phyloP scores from a whole-genome alignment of 1,140 invertebrate genomes.

The Oryctes rhinoceros region DNA sequence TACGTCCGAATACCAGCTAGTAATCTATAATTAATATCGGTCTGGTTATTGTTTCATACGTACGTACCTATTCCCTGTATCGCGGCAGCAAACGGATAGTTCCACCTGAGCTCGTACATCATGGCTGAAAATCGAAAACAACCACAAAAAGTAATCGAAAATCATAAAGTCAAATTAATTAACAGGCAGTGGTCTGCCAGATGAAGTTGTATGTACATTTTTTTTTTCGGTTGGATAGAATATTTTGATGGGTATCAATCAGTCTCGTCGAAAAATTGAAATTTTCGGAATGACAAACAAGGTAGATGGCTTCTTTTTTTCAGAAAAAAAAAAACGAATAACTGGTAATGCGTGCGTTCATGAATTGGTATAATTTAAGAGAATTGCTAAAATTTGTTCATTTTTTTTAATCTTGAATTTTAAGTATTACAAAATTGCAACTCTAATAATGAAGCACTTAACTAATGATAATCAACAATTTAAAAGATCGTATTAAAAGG shows the following conservation, averaged over 20 bases:
- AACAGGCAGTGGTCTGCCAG: not conserved
- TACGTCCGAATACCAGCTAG: not conserved
- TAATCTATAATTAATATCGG: slow-evolving; percentile 15
- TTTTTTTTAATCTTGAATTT: no score
- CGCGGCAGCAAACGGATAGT: not conserved
- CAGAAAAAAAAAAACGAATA: no score
- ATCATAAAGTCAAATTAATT: slow-evolving; percentile 7
- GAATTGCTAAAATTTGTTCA: no score
- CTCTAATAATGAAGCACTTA: no score
- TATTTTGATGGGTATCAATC: not conserved
- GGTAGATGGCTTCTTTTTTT: no score
- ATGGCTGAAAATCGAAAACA: not conserved
- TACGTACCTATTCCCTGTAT: not conserved
- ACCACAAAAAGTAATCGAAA: slow-evolving; percentile 14
- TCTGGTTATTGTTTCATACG: not conserved
- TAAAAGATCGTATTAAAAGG: no score
- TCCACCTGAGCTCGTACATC: not conserved
- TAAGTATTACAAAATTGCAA: no score
- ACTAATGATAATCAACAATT: no score
- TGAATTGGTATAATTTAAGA: no score
- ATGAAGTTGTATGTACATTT: not conserved
- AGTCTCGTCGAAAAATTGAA: no score
- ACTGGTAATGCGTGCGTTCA: no score
- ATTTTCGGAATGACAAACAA: no score
- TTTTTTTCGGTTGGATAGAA: not conserved